These are phyloP conservation scores for Rhyacichthys aspro DNA, from an alignment of 2,797 vertebrate genomes.

Conservation along the genomic window DNA sequence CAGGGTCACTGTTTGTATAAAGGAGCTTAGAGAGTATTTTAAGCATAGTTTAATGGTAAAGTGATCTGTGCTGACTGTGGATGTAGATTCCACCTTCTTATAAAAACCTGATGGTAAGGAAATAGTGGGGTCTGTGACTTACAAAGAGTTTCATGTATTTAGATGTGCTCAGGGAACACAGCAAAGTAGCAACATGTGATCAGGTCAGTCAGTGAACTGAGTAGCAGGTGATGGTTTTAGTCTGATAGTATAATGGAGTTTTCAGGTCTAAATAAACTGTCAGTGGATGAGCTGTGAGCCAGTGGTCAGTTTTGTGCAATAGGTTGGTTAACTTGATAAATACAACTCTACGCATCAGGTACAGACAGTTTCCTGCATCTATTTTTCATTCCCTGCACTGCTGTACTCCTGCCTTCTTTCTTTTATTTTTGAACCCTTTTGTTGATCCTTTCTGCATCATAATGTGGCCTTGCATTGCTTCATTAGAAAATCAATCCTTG, in stretches of 20 bases:
- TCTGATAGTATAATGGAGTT: conserved; percentile 33
- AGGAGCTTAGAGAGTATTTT: conserved; percentile 30
- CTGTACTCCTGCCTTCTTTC: conserved; percentile 44
- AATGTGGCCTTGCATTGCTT: conserved; percentile 90
- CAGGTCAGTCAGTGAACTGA: conserved; percentile 26
- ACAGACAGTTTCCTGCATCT: conserved; percentile 41
- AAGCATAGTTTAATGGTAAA: conserved; percentile 20
- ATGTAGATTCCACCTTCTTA: too few relatives aligned
- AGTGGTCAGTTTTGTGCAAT: conserved; percentile 67
- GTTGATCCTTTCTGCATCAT: conserved; percentile 71
- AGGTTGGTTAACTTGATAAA: conserved; percentile 49
- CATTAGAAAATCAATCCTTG: conserved; percentile 77
- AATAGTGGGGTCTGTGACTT: not conserved
- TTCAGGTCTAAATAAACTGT: conserved; percentile 39
- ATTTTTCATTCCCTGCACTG: conserved; percentile 39
- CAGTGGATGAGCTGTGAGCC: conserved; percentile 26
- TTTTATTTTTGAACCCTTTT: conserved; percentile 45
- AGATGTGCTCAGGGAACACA: conserved; percentile 75
- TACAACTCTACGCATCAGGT: conserved; percentile 52
- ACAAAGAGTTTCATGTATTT: conserved; percentile 25
- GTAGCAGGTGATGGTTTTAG: conserved; percentile 11
- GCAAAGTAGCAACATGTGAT: conserved; percentile 67
- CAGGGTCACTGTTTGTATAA: conserved; percentile 51
- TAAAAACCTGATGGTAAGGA: conserved; percentile 6
- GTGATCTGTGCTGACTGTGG: conserved; percentile 38